phyloP scores from a whole-genome alignment of 2,888 invertebrate genomes.

The Tortrix viridana region DNA sequence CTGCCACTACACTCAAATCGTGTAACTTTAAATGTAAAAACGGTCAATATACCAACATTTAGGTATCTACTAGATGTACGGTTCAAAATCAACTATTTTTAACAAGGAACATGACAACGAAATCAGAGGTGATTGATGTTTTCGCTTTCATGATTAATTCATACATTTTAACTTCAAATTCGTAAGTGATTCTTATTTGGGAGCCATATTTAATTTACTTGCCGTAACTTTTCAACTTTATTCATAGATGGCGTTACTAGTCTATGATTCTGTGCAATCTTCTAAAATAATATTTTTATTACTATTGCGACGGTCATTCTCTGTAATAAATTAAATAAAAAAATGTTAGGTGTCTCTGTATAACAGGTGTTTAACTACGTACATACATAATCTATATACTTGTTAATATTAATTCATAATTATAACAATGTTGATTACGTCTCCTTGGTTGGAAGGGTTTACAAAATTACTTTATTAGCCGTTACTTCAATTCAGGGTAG shows the following conservation, averaged over 20 bases:
- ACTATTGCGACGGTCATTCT: constrained; percentile 60
- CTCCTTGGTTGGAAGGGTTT: constrained; percentile 52
- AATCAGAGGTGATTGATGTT: not conserved
- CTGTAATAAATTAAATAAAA: constrained; percentile 66
- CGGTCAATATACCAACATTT: too few relatives aligned
- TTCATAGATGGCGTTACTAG: not conserved
- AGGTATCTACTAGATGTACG: not conserved
- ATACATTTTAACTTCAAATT: not conserved
- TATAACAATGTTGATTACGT: constrained; percentile 79
- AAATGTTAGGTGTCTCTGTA: constrained; percentile 82
- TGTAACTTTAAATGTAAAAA: not conserved
- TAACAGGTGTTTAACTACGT: constrained; percentile 81
- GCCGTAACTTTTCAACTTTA: not conserved
- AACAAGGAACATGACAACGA: constrained; percentile 5
- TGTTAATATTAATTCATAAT: constrained; percentile 80
- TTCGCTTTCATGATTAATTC: not conserved
- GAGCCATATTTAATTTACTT: not conserved
- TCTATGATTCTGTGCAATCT: not conserved
- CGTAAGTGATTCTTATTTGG: not conserved
- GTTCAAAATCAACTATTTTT: not conserved
- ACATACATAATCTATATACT: constrained; percentile 80
- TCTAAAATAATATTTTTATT: constrained; percentile 27
- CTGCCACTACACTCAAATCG: not conserved
- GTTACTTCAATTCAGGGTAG: constrained; percentile 53
- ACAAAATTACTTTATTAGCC: constrained; percentile 41